These are phyloP conservation scores for Spea bombifrons DNA, from an alignment of 2,113 vertebrate genomes.

Conservation along the genomic window DNA sequence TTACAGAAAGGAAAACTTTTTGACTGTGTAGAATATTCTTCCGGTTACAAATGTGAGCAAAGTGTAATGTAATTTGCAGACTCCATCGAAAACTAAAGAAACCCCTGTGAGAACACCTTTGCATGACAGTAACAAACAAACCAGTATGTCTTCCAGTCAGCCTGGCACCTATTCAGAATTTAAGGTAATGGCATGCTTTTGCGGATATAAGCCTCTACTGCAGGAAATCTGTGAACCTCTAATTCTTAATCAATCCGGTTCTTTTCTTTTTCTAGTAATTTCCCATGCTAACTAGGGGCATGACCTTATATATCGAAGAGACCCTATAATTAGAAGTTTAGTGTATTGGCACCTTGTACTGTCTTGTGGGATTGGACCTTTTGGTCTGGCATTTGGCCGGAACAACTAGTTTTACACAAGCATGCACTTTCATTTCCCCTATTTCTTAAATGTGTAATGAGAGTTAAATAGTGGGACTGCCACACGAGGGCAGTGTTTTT, in stretches of 20 bases:
- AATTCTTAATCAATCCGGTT: too few species aligned
- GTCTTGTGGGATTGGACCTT: too few species aligned
- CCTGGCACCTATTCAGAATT: conserved; percentile 44
- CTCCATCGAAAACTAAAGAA: conserved; percentile 42
- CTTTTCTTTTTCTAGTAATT: too few species aligned
- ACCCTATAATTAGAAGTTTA: too few species aligned
- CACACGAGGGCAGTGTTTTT: conserved; percentile 9
- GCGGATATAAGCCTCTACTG: too few species aligned
- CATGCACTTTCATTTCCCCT: neutral
- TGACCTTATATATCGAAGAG: too few species aligned
- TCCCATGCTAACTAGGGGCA: too few species aligned
- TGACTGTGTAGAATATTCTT: neutral
- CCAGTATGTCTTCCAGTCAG: conserved; percentile 11
- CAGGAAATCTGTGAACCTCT: too few species aligned
- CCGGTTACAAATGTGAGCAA: neutral
- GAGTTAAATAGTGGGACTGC: neutral
- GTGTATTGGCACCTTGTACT: too few species aligned
- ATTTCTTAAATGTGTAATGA: neutral
- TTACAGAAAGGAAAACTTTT: too few species aligned
- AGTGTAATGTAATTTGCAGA: conserved; percentile 42
- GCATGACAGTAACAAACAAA: conserved; percentile 45
- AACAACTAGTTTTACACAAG: too few species aligned
- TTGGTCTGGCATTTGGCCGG: too few species aligned
- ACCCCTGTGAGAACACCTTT: conserved; percentile 37
- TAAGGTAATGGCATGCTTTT: conserved; percentile 40